Base-by-base conservation (phyloP, 2,113 vertebrate species). In the Carassius auratus region DNA sequence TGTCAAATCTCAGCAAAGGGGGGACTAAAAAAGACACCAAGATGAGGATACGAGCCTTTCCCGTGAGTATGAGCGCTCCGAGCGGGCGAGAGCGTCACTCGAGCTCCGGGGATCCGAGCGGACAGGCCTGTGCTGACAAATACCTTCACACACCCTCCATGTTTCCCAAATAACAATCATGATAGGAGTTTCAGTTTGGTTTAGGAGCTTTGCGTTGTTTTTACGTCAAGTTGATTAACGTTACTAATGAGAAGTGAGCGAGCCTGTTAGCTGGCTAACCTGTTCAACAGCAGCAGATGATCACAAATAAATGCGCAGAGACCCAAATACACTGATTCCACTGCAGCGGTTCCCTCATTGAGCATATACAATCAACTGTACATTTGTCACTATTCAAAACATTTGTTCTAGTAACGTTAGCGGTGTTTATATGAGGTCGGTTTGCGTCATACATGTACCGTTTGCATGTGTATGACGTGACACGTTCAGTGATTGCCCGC, bases 31-130 rank as follows among this genome's bases (percentile, higher is more conserved):
- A 98, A 95, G 97, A 99, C 95, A 99, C 97, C 96, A 98, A 98
- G 95, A 98, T 98, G 97, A 95, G 97, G 96, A 98, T 98, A 96
- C 96, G 97, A 94, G 97, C 97, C 92, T 98, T 98, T 96, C 97
- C 97, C 94, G 97, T 98, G 93, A 98, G 97, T 96, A 87, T 85
- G 82, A 6, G 87, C 89, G 75, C 52, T 83, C 90, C 1, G 13
- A 57, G 84, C 59, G 92, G 33, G 85, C 19, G 74, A 13, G 84
- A 23, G 62, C 30, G 17, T n/a, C 87, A 94, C 92, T 87, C 88
- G 88, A 93, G 68, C 86, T 52, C 90, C 93, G 93, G 38, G 92
- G 93, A 86, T 89, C 81, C 59, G 23, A 15, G n/a, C 1, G 33
- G n/a, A 5, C 87, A 82, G 90, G 88, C 87, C 90, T 88, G 30